phyloP scores from a whole-genome alignment of 2,797 vertebrate genomes.

The Melanogrammus aeglefinus region DNA sequence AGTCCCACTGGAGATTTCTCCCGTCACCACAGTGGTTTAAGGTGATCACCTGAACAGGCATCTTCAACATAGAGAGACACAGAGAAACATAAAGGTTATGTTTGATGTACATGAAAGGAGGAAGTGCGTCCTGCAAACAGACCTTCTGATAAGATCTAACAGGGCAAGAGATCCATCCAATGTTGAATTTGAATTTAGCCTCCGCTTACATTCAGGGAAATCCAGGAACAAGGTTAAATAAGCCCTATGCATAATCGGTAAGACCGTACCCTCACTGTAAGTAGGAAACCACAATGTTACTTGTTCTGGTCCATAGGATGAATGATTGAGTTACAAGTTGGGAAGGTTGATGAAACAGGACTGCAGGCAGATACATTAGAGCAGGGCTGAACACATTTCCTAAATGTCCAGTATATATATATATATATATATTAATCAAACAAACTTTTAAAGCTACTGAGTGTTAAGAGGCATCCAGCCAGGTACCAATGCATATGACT shows the following conservation, averaged over 20 bases:
- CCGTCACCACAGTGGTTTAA: too few species aligned
- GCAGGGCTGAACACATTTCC: background rate
- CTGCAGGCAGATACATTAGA: background rate
- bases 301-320: background rate
- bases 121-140: too few species aligned
- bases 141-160: background rate
- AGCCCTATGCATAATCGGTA: background rate
- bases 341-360: background rate
- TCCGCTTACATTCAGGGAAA: background rate
- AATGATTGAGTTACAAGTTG: background rate
- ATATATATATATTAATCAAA: background rate
- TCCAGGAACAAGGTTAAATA: background rate
- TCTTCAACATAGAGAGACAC: too few species aligned
- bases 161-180: background rate
- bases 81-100: too few species aligned
- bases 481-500: background rate
- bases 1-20: too few species aligned
- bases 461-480: background rate
- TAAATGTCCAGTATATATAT: background rate
- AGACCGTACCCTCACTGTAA: background rate
- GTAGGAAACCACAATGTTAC: background rate
- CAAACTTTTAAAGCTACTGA: background rate
- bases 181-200: background rate
- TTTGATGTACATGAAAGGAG: background rate
- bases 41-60: too few species aligned